A percentile compares a stretch with the other conserved stretches of the same genome.
Conservation (phyloP, 2,113 vertebrate genomes). For the Eublepharis macularius region DNA sequence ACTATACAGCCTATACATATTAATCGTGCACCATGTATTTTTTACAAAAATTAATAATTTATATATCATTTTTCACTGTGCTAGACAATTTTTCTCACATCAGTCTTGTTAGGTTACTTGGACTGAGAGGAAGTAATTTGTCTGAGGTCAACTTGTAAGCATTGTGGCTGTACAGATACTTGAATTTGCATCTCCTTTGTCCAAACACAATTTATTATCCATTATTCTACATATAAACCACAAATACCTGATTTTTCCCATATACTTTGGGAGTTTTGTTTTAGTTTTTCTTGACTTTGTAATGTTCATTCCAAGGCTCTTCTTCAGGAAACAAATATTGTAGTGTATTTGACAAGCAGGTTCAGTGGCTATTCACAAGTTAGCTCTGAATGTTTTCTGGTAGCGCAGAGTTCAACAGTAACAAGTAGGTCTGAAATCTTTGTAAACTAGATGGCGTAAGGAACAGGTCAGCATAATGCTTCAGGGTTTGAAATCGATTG, state of each 20-base stretch:
- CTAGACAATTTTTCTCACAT: neutral
- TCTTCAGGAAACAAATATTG: neutral
- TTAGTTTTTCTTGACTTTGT: neutral
- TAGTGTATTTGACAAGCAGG: neutral
- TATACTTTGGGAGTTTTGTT: neutral
- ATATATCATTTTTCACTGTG: neutral
- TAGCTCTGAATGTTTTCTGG: neutral
- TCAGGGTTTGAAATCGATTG: neutral
- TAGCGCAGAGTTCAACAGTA: neutral
- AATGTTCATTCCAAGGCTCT: neutral
- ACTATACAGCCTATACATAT: neutral
- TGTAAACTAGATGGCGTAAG: neutral
- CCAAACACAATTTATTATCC: neutral
- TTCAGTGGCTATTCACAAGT: neutral
- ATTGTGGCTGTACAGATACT: neutral
- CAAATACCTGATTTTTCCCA: neutral
- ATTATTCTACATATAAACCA: neutral
- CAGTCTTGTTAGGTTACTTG: neutral
- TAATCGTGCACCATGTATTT: neutral
- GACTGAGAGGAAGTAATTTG: too few species aligned
- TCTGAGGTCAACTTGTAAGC: neutral
- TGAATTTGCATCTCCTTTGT: neutral
- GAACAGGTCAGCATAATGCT: neutral
- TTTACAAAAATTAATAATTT: neutral
- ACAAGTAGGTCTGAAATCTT: neutral